A percentile compares a stretch with the other conserved stretches of the same genome.
phyloP scores from a whole-genome alignment of 2,113 vertebrate species.

The Ciconia stormi region DNA sequence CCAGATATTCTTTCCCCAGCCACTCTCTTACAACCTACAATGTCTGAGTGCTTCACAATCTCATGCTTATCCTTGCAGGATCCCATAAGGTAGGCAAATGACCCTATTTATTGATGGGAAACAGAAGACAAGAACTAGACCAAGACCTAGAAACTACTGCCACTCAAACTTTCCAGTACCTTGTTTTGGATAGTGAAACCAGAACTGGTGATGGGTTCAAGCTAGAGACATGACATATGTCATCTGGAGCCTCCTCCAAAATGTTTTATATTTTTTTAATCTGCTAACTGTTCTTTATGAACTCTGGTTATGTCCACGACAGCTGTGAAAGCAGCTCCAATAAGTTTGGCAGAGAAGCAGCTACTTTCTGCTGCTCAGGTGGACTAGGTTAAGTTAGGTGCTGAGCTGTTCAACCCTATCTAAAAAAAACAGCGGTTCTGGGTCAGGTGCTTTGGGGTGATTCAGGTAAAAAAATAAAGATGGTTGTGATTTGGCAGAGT shows the following conservation, averaged over 20 bases:
- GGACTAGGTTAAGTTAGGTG: not conserved
- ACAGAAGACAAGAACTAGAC: not conserved
- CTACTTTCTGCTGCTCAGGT: not conserved
- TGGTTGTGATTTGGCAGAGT: not conserved
- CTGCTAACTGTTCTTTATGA: not conserved
- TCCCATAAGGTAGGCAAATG: not conserved
- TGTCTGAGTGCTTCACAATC: not conserved
- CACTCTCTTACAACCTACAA: not conserved
- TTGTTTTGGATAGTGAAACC: not conserved
- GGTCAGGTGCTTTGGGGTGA: not conserved
- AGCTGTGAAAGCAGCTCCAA: not conserved
- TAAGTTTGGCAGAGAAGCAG: not conserved
- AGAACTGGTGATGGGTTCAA: not conserved
- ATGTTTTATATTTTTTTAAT: not conserved
- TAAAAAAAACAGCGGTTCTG: not conserved
- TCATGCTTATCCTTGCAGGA: not conserved
- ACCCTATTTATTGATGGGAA: not conserved
- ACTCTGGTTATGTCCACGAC: not conserved
- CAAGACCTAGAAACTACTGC: not conserved
- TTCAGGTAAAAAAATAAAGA: not conserved
- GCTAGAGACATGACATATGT: not conserved
- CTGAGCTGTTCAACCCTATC: not conserved
- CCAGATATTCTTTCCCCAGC: not conserved
- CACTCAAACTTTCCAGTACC: not conserved
- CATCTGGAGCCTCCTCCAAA: not conserved